A percentile compares a stretch with the other conserved stretches of the same genome.
Conservation (phyloP, 1,140 invertebrate species). For the Magallana ariakensis region DNA sequence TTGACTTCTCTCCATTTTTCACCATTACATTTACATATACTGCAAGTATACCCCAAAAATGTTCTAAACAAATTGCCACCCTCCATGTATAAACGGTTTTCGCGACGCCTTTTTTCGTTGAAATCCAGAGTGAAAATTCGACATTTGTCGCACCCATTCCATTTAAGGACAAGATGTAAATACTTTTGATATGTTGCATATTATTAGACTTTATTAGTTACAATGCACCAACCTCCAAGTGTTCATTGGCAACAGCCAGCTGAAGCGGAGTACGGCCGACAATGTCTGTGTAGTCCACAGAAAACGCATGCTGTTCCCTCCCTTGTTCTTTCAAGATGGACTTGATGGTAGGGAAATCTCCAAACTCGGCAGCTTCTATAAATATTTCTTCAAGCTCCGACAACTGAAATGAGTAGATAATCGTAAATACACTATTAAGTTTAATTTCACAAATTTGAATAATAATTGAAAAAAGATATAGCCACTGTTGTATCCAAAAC, state of each 20-base stretch:
- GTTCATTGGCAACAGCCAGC: constrained; percentile 76
- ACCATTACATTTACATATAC: no score
- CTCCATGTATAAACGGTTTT: no score
- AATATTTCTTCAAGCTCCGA: constrained; percentile 71
- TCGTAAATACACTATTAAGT: no score
- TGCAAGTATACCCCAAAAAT: no score
- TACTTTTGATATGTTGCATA: no score
- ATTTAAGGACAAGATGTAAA: no score
- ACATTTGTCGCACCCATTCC: no score
- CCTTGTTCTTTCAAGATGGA: constrained; percentile 71
- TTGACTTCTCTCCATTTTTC: no score
- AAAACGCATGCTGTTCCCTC: constrained; percentile 58
- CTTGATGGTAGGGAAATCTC: constrained; percentile 75
- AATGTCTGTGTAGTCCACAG: constrained; percentile 74
- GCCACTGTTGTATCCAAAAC: background rate
- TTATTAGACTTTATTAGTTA: no score
- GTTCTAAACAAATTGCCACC: no score
- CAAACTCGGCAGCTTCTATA: constrained; percentile 74
- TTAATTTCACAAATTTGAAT: background rate
- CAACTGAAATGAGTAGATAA: constrained; percentile 65
- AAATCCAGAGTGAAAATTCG: no score
- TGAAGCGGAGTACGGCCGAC: constrained; percentile 75
- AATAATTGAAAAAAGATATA: background rate
- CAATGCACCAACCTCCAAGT: constrained; percentile 69
- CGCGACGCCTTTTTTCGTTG: no score